Conservation (phyloP, 2,113 vertebrate species). For the Dipodomys ordii region DNA sequence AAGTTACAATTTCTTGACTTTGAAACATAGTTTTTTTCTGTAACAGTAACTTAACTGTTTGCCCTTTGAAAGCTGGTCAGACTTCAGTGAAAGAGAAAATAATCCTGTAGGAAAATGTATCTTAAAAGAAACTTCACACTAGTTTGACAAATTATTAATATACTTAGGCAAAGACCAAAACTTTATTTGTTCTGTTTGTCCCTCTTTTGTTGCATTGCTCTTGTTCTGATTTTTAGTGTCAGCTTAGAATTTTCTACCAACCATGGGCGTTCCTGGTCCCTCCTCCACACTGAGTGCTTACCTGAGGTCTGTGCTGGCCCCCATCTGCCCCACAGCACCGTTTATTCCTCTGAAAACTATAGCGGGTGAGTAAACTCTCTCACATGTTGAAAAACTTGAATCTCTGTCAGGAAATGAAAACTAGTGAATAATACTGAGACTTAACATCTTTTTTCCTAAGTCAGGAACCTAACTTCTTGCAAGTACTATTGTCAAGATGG, state of each 20-base stretch:
- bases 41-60: slow-evolving; percentile 58
- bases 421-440: neutral
- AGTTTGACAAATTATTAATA: neutral
- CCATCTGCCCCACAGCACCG: slow-evolving; percentile 96
- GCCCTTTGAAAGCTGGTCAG: slow-evolving; percentile 41
- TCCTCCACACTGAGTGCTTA: slow-evolving; percentile 96
- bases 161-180: neutral
- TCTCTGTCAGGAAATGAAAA: neutral
- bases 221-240: slow-evolving; percentile 86
- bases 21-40: slow-evolving; percentile 42
- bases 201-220: neutral
- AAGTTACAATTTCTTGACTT: slow-evolving; percentile 36
- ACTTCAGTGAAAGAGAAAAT: slow-evolving; percentile 8
- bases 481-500: neutral
- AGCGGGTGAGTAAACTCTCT: slow-evolving; percentile 91
- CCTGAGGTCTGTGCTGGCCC: slow-evolving; percentile 95
- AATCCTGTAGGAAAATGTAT: slow-evolving; percentile 39
- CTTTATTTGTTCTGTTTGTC: slow-evolving; percentile 41
- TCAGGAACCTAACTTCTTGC: neutral
- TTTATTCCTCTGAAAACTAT: slow-evolving; percentile 98
- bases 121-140: neutral
- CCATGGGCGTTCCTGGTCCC: slow-evolving; percentile 96
- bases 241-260: slow-evolving; percentile 97
- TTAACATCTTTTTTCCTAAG: neutral
- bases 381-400: neutral